phyloP scores from a whole-genome alignment of 92 coral and sea anemone species.

The Siderastrea radians region DNA sequence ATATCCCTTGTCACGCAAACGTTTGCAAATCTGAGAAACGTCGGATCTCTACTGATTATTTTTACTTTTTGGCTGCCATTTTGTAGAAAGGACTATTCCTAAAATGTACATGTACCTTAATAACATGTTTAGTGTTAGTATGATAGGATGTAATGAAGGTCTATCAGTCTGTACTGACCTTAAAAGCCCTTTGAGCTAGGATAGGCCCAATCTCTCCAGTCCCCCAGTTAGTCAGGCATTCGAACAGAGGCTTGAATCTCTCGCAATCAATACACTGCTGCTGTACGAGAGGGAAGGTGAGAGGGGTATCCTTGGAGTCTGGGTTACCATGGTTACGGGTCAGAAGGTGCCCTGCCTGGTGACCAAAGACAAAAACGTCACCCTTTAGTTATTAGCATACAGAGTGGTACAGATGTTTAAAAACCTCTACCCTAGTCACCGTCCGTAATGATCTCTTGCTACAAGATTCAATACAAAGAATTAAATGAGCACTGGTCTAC shows the following conservation, averaged over 20 bases:
- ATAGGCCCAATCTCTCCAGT: conserved; percentile 84
- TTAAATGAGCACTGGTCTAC: too few relatives aligned
- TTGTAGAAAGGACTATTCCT: too few relatives aligned
- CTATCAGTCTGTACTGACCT: conserved; percentile 49
- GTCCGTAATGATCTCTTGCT: not conserved
- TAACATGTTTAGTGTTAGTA: too few relatives aligned
- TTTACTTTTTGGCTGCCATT: too few relatives aligned
- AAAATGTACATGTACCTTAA: too few relatives aligned
- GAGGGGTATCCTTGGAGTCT: conserved; percentile 73
- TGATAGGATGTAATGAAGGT: too few relatives aligned
- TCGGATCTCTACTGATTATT: not conserved
- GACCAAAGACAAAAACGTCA: not conserved
- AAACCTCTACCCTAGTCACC: not conserved
- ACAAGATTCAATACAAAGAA: too few relatives aligned
- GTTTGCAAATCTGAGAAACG: too few relatives aligned
- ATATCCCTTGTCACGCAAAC: too few relatives aligned
- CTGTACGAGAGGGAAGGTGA: conserved; percentile 63
- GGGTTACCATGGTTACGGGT: conserved; percentile 85
- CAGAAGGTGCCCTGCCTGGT: conserved; percentile 91
- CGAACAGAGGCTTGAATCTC: conserved; percentile 87
- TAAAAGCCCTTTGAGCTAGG: conserved; percentile 85
- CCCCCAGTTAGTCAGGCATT: conserved; percentile 96
- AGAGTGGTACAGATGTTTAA: not conserved
- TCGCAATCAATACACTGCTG: conserved; percentile 93
- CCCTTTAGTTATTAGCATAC: not conserved